Conservation (phyloP, 2,797 vertebrate species). For the Apodemus agrarius region DNA sequence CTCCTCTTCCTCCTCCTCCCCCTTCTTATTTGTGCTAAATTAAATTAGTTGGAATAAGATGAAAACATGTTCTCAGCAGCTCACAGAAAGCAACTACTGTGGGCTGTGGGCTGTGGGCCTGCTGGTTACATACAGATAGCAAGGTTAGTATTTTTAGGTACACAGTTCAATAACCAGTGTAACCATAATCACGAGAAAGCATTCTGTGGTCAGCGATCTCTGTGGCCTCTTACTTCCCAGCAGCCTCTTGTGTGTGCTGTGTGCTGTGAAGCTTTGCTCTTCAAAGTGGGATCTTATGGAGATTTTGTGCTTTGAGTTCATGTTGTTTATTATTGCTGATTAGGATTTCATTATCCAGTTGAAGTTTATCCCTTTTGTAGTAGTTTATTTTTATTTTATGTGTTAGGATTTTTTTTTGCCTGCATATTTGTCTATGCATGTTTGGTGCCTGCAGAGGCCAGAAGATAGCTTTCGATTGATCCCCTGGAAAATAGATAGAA, state of each 20-base stretch:
- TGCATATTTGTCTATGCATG: background rate
- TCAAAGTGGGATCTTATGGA: background rate
- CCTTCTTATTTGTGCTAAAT: background rate
- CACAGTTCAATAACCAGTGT: background rate
- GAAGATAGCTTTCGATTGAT: background rate
- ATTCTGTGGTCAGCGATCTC: background rate
- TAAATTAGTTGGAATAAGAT: background rate
- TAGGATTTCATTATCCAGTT: constrained; percentile 14
- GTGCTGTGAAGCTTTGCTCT: background rate
- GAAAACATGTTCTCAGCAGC: background rate
- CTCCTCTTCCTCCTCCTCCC: too few relatives aligned
- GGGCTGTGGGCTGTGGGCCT: background rate
- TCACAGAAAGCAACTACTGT: background rate
- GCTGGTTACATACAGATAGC: background rate
- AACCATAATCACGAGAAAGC: background rate
- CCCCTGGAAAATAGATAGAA: background rate
- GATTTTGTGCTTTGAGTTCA: background rate
- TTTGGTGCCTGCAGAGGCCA: background rate
- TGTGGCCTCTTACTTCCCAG: background rate
- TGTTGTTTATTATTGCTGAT: background rate
- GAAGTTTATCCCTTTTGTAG: background rate
- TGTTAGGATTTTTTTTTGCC: background rate
- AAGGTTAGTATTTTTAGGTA: background rate
- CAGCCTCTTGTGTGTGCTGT: background rate
- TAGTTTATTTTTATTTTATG: background rate